phyloP scores from a whole-genome alignment of 2,888 invertebrate species.

The Crocallis elinguaria region DNA sequence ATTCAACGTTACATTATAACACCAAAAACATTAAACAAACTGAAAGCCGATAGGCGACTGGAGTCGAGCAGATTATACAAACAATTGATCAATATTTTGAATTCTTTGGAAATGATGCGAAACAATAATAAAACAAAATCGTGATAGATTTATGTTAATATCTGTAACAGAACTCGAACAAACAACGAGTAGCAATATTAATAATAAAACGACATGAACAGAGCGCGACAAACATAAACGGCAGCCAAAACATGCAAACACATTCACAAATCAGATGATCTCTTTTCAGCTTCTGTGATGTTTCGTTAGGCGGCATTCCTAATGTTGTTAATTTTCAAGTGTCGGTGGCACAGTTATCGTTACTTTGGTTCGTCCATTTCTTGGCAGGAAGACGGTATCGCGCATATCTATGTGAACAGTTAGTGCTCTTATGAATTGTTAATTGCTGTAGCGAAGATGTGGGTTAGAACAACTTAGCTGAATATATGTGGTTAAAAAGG shows the following conservation, averaged over 20 bases:
- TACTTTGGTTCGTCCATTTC: constrained; percentile 57
- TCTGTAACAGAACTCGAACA: constrained; percentile 39
- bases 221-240: constrained; percentile 75
- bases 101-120: neutral
- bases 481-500: constrained; percentile 33
- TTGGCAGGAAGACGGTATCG: constrained; percentile 83
- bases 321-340: constrained; percentile 67
- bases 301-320: constrained; percentile 79
- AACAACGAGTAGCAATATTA: constrained; percentile 51
- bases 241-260: constrained; percentile 79
- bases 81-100: neutral
- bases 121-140: constrained; percentile 11
- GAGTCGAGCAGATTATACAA: neutral
- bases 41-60: neutral
- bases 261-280: constrained; percentile 72
- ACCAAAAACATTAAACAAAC: neutral
- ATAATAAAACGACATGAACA: constrained; percentile 44
- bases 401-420: constrained; percentile 59
- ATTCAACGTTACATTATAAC: neutral
- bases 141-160: constrained; percentile 27
- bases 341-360: constrained; percentile 65
- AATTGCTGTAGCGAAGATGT: constrained; percentile 46
- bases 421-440: constrained; percentile 44
- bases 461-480: constrained; percentile 53
- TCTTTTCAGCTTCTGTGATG: constrained; percentile 65